Conservation (phyloP, 2,888 invertebrate genomes). For the Ethmia dodecea region DNA sequence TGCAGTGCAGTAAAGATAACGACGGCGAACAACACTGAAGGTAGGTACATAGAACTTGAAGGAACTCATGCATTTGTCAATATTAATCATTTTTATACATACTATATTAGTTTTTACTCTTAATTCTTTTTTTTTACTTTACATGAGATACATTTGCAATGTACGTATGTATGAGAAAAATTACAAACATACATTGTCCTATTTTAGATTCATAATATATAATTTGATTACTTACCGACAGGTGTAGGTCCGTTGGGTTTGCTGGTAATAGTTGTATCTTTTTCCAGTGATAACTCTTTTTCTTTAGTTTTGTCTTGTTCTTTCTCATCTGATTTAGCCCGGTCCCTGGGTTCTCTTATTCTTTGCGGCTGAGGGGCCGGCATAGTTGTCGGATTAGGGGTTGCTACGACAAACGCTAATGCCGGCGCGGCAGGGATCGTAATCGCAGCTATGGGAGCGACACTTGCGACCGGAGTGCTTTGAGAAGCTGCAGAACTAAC, state of each 20-base stretch:
- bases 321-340: conserved; percentile 43
- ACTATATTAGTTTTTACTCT: too few species aligned
- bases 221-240: conserved; percentile 42
- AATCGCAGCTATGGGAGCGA: conserved; percentile 1
- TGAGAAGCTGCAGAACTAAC: conserved; percentile 11
- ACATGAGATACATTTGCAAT: too few species aligned
- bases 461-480: conserved; percentile 1
- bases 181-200: too few species aligned
- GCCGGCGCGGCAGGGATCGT: conserved; percentile 14
- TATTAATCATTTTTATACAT: too few species aligned
- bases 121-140: too few species aligned
- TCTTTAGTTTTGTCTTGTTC: conserved; percentile 32
- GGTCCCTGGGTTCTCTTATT: conserved; percentile 45
- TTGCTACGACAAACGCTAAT: conserved; percentile 16
- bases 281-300: conserved; percentile 26
- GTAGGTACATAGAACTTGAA: too few species aligned
- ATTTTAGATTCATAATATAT: too few species aligned
- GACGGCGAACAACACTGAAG: too few species aligned
- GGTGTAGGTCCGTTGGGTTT: conserved; percentile 44
- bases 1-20: too few species aligned
- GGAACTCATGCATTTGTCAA: too few species aligned
- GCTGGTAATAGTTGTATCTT: conserved; percentile 10
- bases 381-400: conserved; percentile 18
- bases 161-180: too few species aligned
- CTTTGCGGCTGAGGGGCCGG: conserved; percentile 45